Evolutionary conservation across 2,797 vertebrate genomes (phyloP), one percentile per base, ranked within the genome.

Genomic region (Hylomyscus alleni): DNA sequence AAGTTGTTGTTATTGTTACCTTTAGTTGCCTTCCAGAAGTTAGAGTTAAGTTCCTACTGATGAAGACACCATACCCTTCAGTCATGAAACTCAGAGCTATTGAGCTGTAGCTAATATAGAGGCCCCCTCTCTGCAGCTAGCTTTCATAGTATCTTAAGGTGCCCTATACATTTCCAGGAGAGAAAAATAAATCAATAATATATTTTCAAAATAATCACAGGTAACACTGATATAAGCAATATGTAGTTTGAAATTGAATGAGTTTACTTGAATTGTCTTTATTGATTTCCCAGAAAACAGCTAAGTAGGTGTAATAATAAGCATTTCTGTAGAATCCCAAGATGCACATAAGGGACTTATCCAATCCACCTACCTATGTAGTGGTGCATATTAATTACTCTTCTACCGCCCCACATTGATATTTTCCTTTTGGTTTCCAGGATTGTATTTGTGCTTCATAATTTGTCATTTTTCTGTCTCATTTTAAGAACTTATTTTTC

Each of bases 131-230:
- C n/a, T n/a, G n/a, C 6, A 84, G 40, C 29, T 47, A 34, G 17
- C 20, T 50, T 3, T 67, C 11, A 13, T 67, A n/a, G 62, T 85
- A n/a, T 85, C 31, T 52, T 34, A 86, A 86, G 34, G 65, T 86
- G 34, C 20, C 22, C 65, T 86, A 22, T 8, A 52, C 69, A 34
- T 34, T 52, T 22, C 47, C 47, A 86, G 65, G 62, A 69, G 34
- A 52, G 47, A 69, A 52, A 26, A 37, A 52, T 37, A 24, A 52
- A 52, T n/a, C 44, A 86, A 69, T 24, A 52, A 69, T 69, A 69
- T 69, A n/a, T 94, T 92, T 91, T 44, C 78, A 88, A 92, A 96
- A 80, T 69, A 90, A 77, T 93, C 58, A 95, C 17, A 90, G 29
- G 1, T 67, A 83, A 62, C 1, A 40, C 50, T 88, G 83, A 56